Base-by-base conservation (phyloP, 1,140 invertebrate species). In the Pemphigus obesinymphae region DNA sequence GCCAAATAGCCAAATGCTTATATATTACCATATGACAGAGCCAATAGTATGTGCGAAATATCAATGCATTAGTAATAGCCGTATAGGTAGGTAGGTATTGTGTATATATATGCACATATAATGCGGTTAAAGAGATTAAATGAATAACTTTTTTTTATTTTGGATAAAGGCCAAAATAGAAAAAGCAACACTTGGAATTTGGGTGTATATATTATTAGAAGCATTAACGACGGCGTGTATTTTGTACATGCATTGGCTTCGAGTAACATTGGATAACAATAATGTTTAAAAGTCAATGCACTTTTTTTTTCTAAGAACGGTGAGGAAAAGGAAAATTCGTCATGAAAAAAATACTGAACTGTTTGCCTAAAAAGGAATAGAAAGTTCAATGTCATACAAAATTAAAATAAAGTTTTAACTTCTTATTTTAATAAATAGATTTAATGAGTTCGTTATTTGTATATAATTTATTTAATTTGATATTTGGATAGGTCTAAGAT, bases 401-500 rank as follows among this genome's bases (percentile, higher is more conserved):
- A 70, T 45, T 70, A 45, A 70, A 70, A 70, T 70, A 70, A 70
- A 70, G 15, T 45, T 70, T 7, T n/a, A 70, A 70, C 23, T 43
- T 17, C 23, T 29, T 15, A 23, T 70, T 43, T 23, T 26, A 61
- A n/a, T 15, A 23, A 15, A 40, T 23, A 40, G n/a, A n/a, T n/a
- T n/a, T n/a, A 68, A 68, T 40, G 7, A 40, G 11, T 68, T 68
- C 34, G 11, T 17, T 37, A 66, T 34, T 34, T 66, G 20, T 66
- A 66, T n/a, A 68, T n/a, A 68, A 68, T 68, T 68, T 23, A 68
- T 40, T 68, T 23, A 17, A 61, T 26, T 61, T 63, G n/a, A n/a
- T n/a, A n/a, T n/a, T n/a, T n/a, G n/a, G n/a, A n/a, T n/a, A n/a
- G n/a, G n/a, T n/a, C n/a, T n/a, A n/a, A n/a, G n/a, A n/a, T n/a